Conservation (phyloP, 2,113 vertebrate genomes). For the Tupaia chinensis region DNA sequence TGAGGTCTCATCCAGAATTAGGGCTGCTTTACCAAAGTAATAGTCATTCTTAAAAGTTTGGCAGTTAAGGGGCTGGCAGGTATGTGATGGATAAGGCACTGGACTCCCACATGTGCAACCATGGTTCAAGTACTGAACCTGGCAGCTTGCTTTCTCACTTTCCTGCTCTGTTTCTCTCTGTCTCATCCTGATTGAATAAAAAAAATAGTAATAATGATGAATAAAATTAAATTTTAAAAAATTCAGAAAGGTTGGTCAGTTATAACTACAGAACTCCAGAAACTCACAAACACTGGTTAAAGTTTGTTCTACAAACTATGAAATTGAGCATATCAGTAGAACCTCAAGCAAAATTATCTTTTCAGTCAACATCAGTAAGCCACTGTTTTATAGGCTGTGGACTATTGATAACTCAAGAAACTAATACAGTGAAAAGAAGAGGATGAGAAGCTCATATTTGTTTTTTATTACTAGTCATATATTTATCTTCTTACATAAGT, state of each 20-base stretch:
- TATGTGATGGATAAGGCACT: no score
- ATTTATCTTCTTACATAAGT: not conserved
- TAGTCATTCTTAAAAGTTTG: not conserved
- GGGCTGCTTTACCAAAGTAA: not conserved
- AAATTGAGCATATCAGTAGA: conserved; percentile 19
- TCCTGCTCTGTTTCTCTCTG: no score
- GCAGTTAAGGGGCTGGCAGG: not conserved
- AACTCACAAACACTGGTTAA: not conserved
- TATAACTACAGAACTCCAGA: not conserved
- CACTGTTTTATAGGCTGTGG: not conserved
- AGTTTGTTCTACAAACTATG: not conserved
- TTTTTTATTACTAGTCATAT: not conserved
- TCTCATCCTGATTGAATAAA: no score
- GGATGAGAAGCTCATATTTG: not conserved
- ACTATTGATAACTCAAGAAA: not conserved
- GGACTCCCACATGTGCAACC: no score
- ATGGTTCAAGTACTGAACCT: no score
- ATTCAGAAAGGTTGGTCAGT: conserved; percentile 12
- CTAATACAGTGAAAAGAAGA: not conserved
- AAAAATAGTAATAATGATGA: no score
- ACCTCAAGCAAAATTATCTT: not conserved
- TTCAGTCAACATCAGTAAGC: not conserved
- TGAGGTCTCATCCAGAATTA: not conserved
- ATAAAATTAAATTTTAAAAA: no score
- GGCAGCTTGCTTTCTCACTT: no score